Evolutionary conservation across 1,140 invertebrate genomes (phyloP).

Genomic region (Harlomillsia oculata): DNA sequence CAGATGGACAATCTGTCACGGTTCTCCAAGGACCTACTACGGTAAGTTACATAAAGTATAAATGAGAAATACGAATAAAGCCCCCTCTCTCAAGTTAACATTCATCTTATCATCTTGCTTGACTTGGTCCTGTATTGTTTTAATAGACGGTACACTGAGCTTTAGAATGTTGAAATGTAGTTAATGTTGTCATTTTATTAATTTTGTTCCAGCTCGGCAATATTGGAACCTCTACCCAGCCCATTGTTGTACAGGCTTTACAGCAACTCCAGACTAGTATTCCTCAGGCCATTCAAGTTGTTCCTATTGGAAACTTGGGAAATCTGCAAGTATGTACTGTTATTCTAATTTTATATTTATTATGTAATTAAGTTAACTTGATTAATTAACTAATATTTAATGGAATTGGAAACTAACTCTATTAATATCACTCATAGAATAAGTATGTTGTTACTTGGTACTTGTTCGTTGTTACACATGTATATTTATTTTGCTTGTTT

Average conservation of each 20-base stretch:
- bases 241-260: constrained; percentile 16
- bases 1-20: too few relatives aligned
- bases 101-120: too few relatives aligned
- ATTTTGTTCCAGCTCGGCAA: background rate
- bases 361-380: background rate
- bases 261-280: constrained; percentile 4
- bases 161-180: too few relatives aligned
- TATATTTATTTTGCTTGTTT: constrained; percentile 23
- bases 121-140: too few relatives aligned
- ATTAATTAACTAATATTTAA: background rate
- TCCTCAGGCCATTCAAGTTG: constrained; percentile 22
- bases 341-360: background rate
- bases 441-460: background rate
- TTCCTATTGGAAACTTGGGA: constrained; percentile 24
- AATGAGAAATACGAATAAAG: too few relatives aligned
- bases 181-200: too few relatives aligned
- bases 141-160: too few relatives aligned
- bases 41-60: too few relatives aligned
- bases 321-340: constrained; percentile 20
- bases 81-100: too few relatives aligned
- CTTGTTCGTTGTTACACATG: constrained; percentile 11
- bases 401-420: background rate
- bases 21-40: too few relatives aligned
- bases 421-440: background rate
- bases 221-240: constrained; percentile 7